phyloP scores from a whole-genome alignment of 2,888 invertebrate genomes.

The Tupiocoris notatus region DNA sequence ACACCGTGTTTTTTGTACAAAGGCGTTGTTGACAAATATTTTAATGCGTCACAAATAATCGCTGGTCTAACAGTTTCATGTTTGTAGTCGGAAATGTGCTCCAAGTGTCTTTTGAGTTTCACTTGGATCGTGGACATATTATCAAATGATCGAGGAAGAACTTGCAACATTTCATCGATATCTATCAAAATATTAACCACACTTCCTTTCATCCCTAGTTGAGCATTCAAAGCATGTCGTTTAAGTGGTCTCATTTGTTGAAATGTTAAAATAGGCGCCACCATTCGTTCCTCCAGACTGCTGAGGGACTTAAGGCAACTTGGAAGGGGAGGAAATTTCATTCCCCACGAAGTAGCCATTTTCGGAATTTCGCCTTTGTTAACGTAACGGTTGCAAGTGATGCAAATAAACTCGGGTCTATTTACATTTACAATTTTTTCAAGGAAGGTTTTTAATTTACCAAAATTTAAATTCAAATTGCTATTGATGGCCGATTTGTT shows the following conservation, averaged over 20 bases:
- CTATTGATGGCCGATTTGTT: not conserved
- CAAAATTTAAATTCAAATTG: no score
- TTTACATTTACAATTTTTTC: not conserved
- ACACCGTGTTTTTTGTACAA: constrained; percentile 1
- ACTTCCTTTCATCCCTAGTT: constrained; percentile 13
- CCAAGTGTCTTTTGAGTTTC: constrained; percentile 9
- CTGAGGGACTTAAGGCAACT: constrained; percentile 10
- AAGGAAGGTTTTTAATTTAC: no score
- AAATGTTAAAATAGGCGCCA: constrained; percentile 25
- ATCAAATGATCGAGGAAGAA: constrained; percentile 13
- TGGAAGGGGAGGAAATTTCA: constrained; percentile 29
- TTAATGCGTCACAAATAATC: constrained; percentile 19
- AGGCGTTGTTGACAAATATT: not conserved
- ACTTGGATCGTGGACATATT: constrained; percentile 13
- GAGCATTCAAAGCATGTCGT: not conserved
- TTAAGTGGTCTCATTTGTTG: constrained; percentile 11
- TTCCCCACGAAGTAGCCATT: not conserved
- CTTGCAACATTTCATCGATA: constrained; percentile 9
- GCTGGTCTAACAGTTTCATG: constrained; percentile 16
- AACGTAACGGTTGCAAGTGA: constrained; percentile 12
- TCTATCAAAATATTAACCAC: constrained; percentile 34
- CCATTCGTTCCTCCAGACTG: constrained; percentile 30
- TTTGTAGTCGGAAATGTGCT: not conserved
- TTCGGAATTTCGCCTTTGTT: not conserved
- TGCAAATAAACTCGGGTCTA: constrained; percentile 5